Evolutionary conservation across 2,797 vertebrate species (phyloP).

Genomic region (Petrocephalus schoutedeni): DNA sequence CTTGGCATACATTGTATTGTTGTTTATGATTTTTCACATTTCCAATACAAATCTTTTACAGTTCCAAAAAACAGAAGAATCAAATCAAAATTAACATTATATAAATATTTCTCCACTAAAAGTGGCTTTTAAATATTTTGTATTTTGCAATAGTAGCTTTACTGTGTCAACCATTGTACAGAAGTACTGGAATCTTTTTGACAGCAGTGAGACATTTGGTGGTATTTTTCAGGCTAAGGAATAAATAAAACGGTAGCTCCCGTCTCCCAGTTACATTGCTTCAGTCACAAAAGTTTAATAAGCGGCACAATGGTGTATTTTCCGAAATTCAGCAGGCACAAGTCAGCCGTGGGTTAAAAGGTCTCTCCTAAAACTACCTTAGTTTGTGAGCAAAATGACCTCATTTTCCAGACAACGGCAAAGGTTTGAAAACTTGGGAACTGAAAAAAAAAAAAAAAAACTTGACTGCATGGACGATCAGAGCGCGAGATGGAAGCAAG

Average conservation of each 20-base stretch:
- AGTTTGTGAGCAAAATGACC: background rate
- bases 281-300: background rate
- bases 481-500: background rate
- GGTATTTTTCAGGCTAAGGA: background rate
- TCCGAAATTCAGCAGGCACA: background rate
- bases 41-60: background rate
- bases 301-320: background rate
- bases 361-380: background rate
- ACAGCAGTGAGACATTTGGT: background rate
- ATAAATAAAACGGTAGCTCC: background rate
- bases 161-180: background rate
- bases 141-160: background rate
- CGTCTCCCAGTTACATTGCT: background rate
- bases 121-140: background rate
- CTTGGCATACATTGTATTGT: background rate
- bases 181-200: background rate
- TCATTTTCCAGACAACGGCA: background rate
- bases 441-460: background rate
- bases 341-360: background rate
- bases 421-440: constrained; percentile 11
- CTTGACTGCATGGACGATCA: background rate
- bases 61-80: background rate
- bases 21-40: background rate
- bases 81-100: background rate
- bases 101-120: background rate